Evolutionary conservation across 92 coral and sea anemone genomes (phyloP).

Genomic region (Anthopleura xanthogrammica): DNA sequence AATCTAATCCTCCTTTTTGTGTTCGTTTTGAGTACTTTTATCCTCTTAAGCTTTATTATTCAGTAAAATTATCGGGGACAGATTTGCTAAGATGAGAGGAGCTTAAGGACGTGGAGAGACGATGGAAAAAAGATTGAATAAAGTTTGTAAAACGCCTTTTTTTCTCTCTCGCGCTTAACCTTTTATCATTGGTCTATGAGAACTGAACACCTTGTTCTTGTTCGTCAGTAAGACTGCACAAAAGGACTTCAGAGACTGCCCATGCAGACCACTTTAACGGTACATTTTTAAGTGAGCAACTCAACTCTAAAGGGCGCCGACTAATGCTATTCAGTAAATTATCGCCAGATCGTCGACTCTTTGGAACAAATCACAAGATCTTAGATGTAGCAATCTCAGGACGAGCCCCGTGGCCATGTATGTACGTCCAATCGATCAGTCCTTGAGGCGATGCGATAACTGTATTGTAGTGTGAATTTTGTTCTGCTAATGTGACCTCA

Average conservation of each 20-base stretch:
- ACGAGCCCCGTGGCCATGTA: constrained; percentile 11
- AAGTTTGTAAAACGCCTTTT: constrained; percentile 6
- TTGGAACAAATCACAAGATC: constrained; percentile 32
- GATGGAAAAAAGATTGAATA: neutral
- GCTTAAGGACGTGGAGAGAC: constrained; percentile 7
- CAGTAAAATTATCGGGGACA: constrained; percentile 14
- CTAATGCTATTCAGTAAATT: constrained; percentile 28
- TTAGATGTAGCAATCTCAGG: constrained; percentile 27
- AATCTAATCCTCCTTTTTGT: constrained; percentile 28
- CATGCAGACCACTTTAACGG: constrained; percentile 33
- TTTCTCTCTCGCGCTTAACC: neutral
- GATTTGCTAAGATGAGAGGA: neutral
- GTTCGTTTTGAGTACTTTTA: constrained; percentile 19
- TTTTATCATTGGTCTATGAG: neutral
- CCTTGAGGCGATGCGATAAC: constrained; percentile 27
- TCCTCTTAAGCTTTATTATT: constrained; percentile 23
- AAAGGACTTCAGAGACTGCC: neutral
- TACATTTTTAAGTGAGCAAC: constrained; percentile 25
- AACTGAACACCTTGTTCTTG: neutral
- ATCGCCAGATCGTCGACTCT: constrained; percentile 36
- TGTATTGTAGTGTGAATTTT: neutral
- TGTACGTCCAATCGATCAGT: neutral
- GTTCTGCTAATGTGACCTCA: constrained; percentile 7
- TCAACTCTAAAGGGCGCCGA: constrained; percentile 26
- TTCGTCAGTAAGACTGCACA: neutral